These are phyloP conservation scores for Thamnophis sirtalis DNA, from an alignment of 2,113 vertebrate genomes.

Conservation along the genomic window DNA sequence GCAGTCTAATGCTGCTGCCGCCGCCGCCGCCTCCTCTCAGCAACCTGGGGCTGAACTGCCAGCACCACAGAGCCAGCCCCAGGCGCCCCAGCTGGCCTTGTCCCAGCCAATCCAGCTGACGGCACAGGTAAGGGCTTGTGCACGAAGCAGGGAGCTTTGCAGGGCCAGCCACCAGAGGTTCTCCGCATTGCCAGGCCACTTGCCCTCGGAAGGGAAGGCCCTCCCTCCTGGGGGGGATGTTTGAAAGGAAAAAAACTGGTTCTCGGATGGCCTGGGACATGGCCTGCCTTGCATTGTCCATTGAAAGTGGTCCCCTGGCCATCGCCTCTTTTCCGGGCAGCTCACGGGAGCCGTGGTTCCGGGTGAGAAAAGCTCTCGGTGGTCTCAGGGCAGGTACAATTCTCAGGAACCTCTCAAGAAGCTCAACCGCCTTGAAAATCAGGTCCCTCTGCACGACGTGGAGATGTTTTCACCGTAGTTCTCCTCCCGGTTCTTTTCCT, in stretches of 20 bases:
- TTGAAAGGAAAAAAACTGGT: not conserved
- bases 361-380: not conserved
- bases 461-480: not conserved
- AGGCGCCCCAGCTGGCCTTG: slow-evolving; percentile 80
- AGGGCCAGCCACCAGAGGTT: not conserved
- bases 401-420: not conserved
- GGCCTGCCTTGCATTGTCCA: not conserved
- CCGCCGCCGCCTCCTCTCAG: slow-evolving; percentile 69
- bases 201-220: not conserved
- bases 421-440: not conserved
- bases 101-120: slow-evolving; percentile 94
- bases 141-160: not conserved
- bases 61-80: slow-evolving; percentile 75
- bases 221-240: not conserved
- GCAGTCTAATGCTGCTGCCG: slow-evolving; percentile 81
- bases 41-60: slow-evolving; percentile 59
- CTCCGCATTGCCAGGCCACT: too few species aligned
- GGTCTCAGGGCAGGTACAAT: not conserved
- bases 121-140: slow-evolving; percentile 80
- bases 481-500: not conserved
- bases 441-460: too few species aligned
- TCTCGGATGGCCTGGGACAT: not conserved
- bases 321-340: not conserved
- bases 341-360: not conserved
- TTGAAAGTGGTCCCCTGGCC: not conserved